A percentile compares a stretch with the other conserved stretches of the same genome.
Evolutionary conservation across 2,797 vertebrate genomes (phyloP).

Genomic region (Scleropages formosus): DNA sequence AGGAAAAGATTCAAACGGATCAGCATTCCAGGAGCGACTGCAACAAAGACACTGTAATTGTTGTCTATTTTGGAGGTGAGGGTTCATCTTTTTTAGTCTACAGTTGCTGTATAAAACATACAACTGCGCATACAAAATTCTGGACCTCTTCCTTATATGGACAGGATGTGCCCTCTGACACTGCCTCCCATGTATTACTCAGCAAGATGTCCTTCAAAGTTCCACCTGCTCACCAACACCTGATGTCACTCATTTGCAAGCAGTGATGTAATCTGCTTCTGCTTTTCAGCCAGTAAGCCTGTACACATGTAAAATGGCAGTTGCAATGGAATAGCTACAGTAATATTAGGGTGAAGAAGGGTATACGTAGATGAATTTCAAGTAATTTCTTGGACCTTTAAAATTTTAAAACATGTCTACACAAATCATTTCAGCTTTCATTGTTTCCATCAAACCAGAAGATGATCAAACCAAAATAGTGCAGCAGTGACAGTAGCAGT

Average conservation of each 20-base stretch:
- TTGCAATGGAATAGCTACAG: not conserved
- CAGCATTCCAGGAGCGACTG: not conserved
- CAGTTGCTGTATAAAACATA: not conserved
- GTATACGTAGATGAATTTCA: not conserved
- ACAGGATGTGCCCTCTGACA: not conserved
- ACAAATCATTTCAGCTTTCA: not conserved
- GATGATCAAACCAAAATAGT: not conserved
- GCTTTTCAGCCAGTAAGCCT: not conserved
- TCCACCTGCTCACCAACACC: not conserved
- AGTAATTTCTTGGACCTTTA: not conserved
- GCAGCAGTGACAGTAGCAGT: not conserved
- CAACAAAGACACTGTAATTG: conserved; percentile 5
- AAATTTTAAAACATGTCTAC: not conserved
- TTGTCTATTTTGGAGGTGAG: not conserved
- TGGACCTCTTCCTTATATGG: not conserved
- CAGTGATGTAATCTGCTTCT: conserved; percentile 4
- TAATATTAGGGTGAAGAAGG: not conserved
- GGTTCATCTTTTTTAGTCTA: not conserved
- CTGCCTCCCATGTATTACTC: conserved; percentile 23
- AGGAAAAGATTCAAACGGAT: not conserved
- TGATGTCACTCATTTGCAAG: not conserved
- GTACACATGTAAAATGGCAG: not conserved
- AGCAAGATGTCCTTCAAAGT: conserved; percentile 24
- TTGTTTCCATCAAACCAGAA: conserved; percentile 1
- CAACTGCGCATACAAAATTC: conserved; percentile 6